Base-by-base conservation (phyloP, 2,888 invertebrate species). In the Ischnura elegans region DNA sequence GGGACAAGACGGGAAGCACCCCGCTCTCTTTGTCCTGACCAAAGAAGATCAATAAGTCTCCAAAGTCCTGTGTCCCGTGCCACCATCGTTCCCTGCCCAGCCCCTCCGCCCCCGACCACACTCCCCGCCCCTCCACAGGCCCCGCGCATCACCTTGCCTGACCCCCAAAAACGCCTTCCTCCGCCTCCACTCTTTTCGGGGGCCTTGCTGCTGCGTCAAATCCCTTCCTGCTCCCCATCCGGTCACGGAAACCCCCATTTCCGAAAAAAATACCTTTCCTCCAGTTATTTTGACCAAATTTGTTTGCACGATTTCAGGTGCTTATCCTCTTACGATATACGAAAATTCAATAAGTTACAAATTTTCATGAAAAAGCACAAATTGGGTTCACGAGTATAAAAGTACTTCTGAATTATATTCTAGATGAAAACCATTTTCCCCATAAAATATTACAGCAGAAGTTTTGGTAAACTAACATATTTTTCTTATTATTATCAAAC, bases 31-130 rank as follows among this genome's bases (percentile, higher is more conserved):
- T 90, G 90, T 90, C 90, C 90, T 90, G 90, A 90, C 90, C 90
- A 90, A 90, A 61, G 90, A 90, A 90, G 90, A 90, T 90, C 90
- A 90, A 90, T 90, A 90, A 90, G 90, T 90, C 90, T 90, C 90
- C 90, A 90, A 90, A 90, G 90, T 90, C 90, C 87, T 87, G 87
- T 87, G 87, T 51, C 87, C 51, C 90, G 16, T 90, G 55, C 55
- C 61, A 55, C 86, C 46, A n/a, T 46, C 45, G 36, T 13, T 16
- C 10, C 13, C 76, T 25, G 43, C 3, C 21, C 55, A 42, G 25
- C 85, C 25, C 21, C 61, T 25, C 61, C 66, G 6, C 66, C 86
- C 21, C n/a, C 86, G 42, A 43, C 85, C 43, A 36, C 43, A 21
- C 21, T 36, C 55, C 51, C 13, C 13, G 19, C 21, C 42, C 8